A percentile compares a stretch with the other conserved stretches of the same genome.
phyloP scores from a whole-genome alignment of 2,113 vertebrate species.

The Oryzias celebensis region DNA sequence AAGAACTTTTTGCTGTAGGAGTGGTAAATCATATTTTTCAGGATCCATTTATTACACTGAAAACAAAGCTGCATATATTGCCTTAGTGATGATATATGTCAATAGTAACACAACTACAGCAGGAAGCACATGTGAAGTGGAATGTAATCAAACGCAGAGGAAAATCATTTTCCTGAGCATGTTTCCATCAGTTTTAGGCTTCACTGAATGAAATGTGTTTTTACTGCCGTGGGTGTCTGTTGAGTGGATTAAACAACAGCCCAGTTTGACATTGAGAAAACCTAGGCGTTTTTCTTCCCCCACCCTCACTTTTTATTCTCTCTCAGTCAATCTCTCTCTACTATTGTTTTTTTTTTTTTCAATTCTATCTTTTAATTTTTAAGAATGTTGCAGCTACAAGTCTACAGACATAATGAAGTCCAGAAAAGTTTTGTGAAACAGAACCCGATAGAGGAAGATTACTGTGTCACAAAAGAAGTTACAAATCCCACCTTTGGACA shows the following conservation, averaged over 20 bases:
- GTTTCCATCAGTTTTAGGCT: conserved; percentile 31
- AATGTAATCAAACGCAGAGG: conserved; percentile 24
- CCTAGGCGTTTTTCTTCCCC: neutral
- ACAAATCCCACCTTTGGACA: too few relatives aligned
- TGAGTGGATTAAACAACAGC: conserved; percentile 57
- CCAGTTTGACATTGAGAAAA: conserved; percentile 26
- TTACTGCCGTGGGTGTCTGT: conserved; percentile 10
- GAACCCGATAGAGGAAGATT: too few relatives aligned
- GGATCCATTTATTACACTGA: too few relatives aligned
- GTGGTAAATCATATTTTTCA: too few relatives aligned
- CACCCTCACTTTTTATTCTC: neutral
- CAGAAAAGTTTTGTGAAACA: neutral
- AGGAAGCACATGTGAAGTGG: neutral
- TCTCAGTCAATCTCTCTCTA: neutral
- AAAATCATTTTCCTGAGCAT: conserved; percentile 34
- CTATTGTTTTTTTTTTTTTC: too few relatives aligned
- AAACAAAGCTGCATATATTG: too few relatives aligned
- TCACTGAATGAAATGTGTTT: conserved; percentile 11
- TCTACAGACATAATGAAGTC: neutral
- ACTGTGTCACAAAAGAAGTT: too few relatives aligned
- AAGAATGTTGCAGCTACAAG: too few relatives aligned
- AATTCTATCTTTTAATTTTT: too few relatives aligned
- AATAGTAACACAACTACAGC: too few relatives aligned
- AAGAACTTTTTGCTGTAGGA: too few relatives aligned
- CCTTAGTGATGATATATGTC: too few relatives aligned